Conservation (phyloP, 2,113 vertebrate genomes). For the Spea multiplicata region DNA sequence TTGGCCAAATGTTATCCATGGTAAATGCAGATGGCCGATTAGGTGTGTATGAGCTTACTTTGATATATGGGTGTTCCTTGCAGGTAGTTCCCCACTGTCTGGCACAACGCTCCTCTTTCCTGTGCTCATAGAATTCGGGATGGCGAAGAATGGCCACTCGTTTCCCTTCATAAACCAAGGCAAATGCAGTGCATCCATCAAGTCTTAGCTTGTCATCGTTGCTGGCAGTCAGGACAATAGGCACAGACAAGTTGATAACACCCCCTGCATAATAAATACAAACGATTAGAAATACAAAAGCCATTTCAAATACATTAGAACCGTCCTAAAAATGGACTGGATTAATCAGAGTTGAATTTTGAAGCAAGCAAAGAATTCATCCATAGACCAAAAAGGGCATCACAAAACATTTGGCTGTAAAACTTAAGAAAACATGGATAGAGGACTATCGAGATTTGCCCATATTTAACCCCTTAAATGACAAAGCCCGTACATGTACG, state of each 20-base stretch:
- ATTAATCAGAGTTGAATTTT: no score
- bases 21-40: no score
- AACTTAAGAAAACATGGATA: no score
- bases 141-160: conserved; percentile 93
- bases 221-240: conserved; percentile 84
- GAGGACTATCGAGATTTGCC: no score
- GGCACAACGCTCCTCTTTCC: conserved; percentile 94
- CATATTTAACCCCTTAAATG: no score
- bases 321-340: no score
- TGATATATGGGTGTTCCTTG: conserved; percentile 95
- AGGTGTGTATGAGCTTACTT: conserved; percentile 66
- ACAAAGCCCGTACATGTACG: no score
- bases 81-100: conserved; percentile 95
- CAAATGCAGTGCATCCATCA: conserved; percentile 83
- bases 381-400: no score
- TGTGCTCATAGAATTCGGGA: conserved; percentile 91
- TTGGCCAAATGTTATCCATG: no score
- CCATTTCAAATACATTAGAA: no score
- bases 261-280: conserved; percentile 70
- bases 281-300: background rate
- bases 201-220: conserved; percentile 85
- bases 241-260: conserved; percentile 94
- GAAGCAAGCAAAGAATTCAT: no score
- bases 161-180: conserved; percentile 76
- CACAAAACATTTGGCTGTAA: no score